Evolutionary conservation across 2,113 vertebrate genomes (phyloP), one percentile per base, ranked within the genome.

Genomic region (Scatophagus argus): DNA sequence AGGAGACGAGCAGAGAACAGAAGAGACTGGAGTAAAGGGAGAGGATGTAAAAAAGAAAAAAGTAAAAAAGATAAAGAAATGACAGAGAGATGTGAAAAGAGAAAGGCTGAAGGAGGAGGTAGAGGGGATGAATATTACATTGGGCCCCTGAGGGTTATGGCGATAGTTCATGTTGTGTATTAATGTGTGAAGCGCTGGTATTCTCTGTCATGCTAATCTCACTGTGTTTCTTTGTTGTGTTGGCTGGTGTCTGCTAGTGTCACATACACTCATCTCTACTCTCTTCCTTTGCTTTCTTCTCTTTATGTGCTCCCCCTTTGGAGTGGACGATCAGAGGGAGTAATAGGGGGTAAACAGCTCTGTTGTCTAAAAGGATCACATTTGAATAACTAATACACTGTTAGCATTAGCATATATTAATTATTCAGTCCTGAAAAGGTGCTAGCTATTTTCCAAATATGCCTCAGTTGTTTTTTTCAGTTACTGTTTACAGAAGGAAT

Each of bases 291-390:
- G 80, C 87, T 89, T 89, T 88, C 89, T 88, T 92, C 89, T 84
- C 85, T 84, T 86, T 84, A 79, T 85, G 81, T 6, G 58, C 76
- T 59, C 38, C 81, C 80, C 67, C 61, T 88, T 87, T 90, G 86
- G 89, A 93, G 90, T 91, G 87, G 91, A 81, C 83, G 84, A 92
- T 94, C 91, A 91, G 89, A 88, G 88, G 70, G 72, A 86, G 88
- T 84, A 89, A 90, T 82, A 75, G 88, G 83, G 88, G 89, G 88
- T 93, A 93, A 93, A 93, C 91, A 93, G 85, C 56, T 68, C 87
- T 93, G 93, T 93, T 93, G 90, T 91, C 93, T 87, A 87, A 92
- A 92, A 93, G 91, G 91, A 92, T 93, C 87, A 86, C 90, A 90
- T 93, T 92, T 92, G 87, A 93, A 92, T 93, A 93, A 88, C 91